These are phyloP conservation scores for Phataginus tricuspis DNA, from an alignment of 2,797 vertebrate species.

Conservation along the genomic window DNA sequence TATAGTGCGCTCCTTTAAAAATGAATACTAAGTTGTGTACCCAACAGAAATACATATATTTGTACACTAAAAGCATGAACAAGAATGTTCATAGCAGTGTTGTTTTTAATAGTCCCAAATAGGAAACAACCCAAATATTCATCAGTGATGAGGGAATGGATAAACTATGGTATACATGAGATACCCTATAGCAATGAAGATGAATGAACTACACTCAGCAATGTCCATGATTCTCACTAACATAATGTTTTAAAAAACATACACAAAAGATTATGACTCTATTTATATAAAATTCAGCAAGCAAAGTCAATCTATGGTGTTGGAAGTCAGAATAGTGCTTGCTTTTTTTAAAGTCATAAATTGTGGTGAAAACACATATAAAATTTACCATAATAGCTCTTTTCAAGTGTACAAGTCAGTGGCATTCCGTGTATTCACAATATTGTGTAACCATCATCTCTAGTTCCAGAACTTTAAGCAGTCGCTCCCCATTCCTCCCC, in stretches of 20 bases:
- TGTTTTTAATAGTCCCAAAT: neutral
- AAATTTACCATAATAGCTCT: neutral
- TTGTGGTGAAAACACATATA: neutral
- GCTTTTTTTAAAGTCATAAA: neutral
- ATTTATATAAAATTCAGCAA: neutral
- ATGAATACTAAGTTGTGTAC: neutral
- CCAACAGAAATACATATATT: neutral
- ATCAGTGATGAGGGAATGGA: neutral
- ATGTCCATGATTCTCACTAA: neutral
- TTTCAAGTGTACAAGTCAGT: neutral
- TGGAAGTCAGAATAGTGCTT: neutral
- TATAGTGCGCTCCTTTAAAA: neutral
- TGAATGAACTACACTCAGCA: neutral
- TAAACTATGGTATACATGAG: neutral
- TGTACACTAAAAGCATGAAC: neutral
- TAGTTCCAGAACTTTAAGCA: neutral
- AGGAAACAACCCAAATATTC: neutral
- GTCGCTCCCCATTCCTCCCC: neutral
- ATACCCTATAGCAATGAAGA: neutral
- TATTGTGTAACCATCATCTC: neutral
- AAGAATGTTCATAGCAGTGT: neutral
- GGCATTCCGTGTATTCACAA: neutral
- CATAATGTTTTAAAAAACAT: neutral
- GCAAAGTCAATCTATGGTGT: neutral
- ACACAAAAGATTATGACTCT: neutral